Percentiles rank a stretch among this genome's conserved stretches.
phyloP scores from a whole-genome alignment of 2,113 vertebrate species.

The Todiramphus saurophagus region DNA sequence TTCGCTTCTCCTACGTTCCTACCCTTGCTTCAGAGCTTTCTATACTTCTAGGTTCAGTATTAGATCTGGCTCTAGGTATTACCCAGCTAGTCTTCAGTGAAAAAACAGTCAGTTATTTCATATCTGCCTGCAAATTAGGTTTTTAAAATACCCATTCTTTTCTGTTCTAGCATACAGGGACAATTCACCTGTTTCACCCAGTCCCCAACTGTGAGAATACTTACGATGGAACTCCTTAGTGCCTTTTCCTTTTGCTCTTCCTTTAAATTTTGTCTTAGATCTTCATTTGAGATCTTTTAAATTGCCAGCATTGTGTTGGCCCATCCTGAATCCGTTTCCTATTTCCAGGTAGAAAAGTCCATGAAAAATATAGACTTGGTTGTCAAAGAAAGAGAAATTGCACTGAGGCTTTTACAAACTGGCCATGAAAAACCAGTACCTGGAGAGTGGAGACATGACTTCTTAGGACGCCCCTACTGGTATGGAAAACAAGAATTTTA shows the following conservation, averaged over 20 bases:
- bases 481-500: slow-evolving; percentile 46
- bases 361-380: slow-evolving; percentile 87
- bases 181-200: background rate
- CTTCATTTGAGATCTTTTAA: background rate
- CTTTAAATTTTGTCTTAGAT: background rate
- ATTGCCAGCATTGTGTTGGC: background rate
- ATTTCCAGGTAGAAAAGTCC: slow-evolving; percentile 83
- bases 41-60: background rate
- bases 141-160: background rate
- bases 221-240: background rate
- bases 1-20: background rate
- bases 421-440: slow-evolving; percentile 88
- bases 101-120: background rate
- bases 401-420: slow-evolving; percentile 90
- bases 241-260: background rate
- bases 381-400: slow-evolving; percentile 86
- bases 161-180: background rate
- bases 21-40: background rate
- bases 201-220: background rate
- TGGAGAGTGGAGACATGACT: slow-evolving; percentile 87
- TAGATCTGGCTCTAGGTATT: background rate
- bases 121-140: background rate
- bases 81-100: background rate
- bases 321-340: background rate
- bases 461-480: slow-evolving; percentile 88